phyloP scores from a whole-genome alignment of 2,113 vertebrate genomes.

The Phodopus roborovskii region DNA sequence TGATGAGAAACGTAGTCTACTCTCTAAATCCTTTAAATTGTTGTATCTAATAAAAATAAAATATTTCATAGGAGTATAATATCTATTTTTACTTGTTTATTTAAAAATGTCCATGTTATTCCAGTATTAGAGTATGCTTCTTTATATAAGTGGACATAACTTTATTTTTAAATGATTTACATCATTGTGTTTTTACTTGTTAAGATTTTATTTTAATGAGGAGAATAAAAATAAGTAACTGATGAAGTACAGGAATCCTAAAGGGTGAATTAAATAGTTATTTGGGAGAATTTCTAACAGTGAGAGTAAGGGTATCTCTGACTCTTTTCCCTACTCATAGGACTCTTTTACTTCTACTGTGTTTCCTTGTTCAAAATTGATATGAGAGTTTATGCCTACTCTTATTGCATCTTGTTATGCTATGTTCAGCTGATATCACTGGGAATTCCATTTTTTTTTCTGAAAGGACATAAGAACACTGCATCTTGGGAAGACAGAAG shows the following conservation, averaged over 20 bases:
- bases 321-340: background rate
- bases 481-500: rapidly evolving
- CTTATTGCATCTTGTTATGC: background rate
- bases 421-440: background rate
- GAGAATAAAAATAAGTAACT: background rate
- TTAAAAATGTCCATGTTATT: background rate
- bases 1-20: background rate
- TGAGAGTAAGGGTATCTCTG: too few relatives aligned
- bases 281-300: background rate
- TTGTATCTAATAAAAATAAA: background rate
- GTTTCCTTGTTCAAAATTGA: background rate
- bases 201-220: background rate
- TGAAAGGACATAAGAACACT: background rate
- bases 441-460: too few relatives aligned
- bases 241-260: background rate
- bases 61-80: background rate
- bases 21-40: background rate
- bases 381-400: background rate
- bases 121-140: background rate
- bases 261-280: background rate
- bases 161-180: background rate
- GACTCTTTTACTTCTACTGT: background rate
- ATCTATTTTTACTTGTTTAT: background rate
- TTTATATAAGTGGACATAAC: too few relatives aligned
- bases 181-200: background rate